phyloP scores from a whole-genome alignment of 2,888 invertebrate species.

The Ochropleura leucogaster region DNA sequence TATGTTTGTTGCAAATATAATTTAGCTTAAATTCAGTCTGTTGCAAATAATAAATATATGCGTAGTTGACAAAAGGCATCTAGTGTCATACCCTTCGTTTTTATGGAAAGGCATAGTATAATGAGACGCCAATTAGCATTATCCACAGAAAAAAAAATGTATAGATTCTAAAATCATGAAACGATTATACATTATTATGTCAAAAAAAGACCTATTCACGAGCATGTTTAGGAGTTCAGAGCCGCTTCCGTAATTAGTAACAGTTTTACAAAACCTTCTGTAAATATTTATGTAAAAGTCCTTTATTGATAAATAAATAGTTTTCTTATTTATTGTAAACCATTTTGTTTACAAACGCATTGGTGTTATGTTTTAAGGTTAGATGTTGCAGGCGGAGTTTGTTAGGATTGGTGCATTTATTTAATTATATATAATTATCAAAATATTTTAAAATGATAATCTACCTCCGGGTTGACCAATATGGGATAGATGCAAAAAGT shows the following conservation, averaged over 20 bases:
- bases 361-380: constrained; percentile 26
- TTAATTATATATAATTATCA: neutral
- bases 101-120: too few species aligned
- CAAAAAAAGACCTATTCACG: too few species aligned
- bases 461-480: neutral
- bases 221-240: too few species aligned
- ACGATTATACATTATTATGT: too few species aligned
- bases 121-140: too few species aligned
- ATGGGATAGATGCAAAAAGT: neutral
- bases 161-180: too few species aligned
- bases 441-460: neutral
- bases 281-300: neutral
- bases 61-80: neutral
- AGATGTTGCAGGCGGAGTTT: constrained; percentile 16
- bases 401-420: neutral
- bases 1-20: too few species aligned
- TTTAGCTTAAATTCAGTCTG: too few species aligned
- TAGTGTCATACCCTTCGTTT: neutral
- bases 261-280: neutral
- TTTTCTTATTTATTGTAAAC: neutral
- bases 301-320: neutral
- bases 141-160: too few species aligned
- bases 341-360: neutral
- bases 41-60: too few species aligned
- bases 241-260: too few species aligned